Conservation (phyloP, 2,888 invertebrate species). For the Deilephila elpenor region DNA sequence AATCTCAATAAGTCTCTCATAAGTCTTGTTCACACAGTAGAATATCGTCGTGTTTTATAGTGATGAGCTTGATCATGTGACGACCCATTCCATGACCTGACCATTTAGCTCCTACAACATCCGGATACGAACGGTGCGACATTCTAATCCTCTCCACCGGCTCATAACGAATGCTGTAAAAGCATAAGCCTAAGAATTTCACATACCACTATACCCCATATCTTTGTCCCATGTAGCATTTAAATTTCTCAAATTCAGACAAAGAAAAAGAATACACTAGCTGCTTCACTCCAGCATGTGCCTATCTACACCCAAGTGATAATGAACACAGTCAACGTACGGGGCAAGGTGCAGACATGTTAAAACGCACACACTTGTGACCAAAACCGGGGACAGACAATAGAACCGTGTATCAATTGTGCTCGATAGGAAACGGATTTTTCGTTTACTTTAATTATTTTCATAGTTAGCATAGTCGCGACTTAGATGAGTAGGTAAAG, state of each 20-base stretch:
- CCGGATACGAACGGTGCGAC: too few relatives aligned
- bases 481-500: too few relatives aligned
- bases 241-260: background rate
- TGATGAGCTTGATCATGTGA: too few relatives aligned
- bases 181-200: too few relatives aligned
- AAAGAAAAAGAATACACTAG: background rate
- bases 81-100: too few relatives aligned
- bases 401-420: conserved; percentile 8
- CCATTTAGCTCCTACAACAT: too few relatives aligned
- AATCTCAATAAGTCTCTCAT: too few relatives aligned
- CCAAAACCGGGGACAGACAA: conserved; percentile 19
- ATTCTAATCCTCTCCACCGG: too few relatives aligned
- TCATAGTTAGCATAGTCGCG: background rate
- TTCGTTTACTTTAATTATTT: conserved; percentile 22
- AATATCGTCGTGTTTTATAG: too few relatives aligned
- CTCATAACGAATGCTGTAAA: too few relatives aligned
- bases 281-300: conserved; percentile 17
- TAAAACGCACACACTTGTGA: conserved; percentile 32
- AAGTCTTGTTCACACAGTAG: too few relatives aligned
- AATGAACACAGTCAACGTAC: conserved; percentile 57
- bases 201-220: too few relatives aligned
- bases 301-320: conserved; percentile 53
- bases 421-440: background rate
- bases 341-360: conserved; percentile 48
- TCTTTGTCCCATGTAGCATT: background rate